Base-by-base conservation (phyloP, 2,113 vertebrate species). In the Castor canadensis region DNA sequence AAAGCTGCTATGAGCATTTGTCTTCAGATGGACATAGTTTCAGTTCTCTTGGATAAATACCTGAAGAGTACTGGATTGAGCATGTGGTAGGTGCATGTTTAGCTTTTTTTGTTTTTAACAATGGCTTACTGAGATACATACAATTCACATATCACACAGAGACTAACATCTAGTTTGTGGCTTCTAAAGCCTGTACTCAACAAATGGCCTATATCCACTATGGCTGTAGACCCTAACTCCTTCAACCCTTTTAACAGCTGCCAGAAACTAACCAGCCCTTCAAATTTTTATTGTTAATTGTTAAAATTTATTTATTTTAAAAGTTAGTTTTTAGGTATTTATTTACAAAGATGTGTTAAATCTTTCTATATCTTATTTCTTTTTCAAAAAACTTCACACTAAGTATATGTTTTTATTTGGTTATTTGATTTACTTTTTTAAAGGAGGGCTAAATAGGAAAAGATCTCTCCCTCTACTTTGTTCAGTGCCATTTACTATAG, bases 161-260 rank as follows among this genome's bases (percentile, higher is more conserved):
- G 49, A 85, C 40, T n/a, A 80, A 87, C 91, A n/a, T 49, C 45
- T 62, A 76, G 79, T 54, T 10, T 3, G 32, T 77, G 12, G 49
- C 47, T 90, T 90, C 43, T 58, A 79, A 71, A 90, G 32, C 24
- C n/a, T 73, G 12, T 38, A 43, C 77, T 43, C 60, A 71, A 88
- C 47, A 43, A 16, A 71, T 43, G 15, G 52, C 28, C 12, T 38
- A 58, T 45, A 80, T 86, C 56, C 60, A 95, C 89, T 19, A 91
- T 12, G 64, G 66, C 1, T 73, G 49, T 0, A 94, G 62, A 96
- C 92, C 1, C 17, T 87, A 95, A 77, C 35, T 75, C 58, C 69
- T 92, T 79, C 20, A 77, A 56, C 30, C 82, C 52, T 92, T 89
- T 80, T 32, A 96, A 87, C 16, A 93, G 30, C 28, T 87, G 28